Evolutionary conservation across 2,113 vertebrate genomes (phyloP).

Genomic region (Sphyrna mokarran): DNA sequence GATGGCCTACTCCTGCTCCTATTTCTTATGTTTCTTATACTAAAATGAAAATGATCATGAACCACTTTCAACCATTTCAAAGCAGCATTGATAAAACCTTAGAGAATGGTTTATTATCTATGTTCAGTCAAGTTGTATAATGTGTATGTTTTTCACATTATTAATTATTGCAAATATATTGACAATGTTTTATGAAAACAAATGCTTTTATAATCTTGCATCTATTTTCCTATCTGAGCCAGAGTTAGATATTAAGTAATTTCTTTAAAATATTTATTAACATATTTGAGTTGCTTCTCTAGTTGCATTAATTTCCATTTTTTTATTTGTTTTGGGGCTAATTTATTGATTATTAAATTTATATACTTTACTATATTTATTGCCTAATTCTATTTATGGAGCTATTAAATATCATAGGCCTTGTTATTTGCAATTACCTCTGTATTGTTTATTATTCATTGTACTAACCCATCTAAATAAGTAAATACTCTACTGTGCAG

Average conservation of each 20-base stretch:
- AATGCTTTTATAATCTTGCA: background rate
- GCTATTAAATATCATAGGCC: background rate
- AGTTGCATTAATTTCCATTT: background rate
- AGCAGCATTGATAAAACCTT: background rate
- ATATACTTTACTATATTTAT: too few relatives aligned
- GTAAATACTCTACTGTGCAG: background rate
- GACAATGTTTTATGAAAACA: too few relatives aligned
- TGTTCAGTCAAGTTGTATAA: too few relatives aligned
- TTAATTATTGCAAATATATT: too few relatives aligned
- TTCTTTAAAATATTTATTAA: background rate
- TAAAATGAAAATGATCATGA: background rate
- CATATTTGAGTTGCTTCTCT: background rate
- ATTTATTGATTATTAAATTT: too few relatives aligned
- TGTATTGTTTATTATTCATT: background rate
- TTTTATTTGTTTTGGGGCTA: background rate
- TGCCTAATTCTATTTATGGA: background rate
- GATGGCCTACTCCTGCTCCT: too few relatives aligned
- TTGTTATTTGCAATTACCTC: background rate
- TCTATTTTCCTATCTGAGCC: background rate
- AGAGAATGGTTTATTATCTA: background rate
- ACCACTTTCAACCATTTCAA: background rate
- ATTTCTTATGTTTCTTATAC: too few relatives aligned
- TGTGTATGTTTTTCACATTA: too few relatives aligned
- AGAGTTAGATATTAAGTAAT: background rate
- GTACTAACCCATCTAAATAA: background rate